Percentiles rank a stretch among this genome's conserved stretches.
These are phyloP conservation scores for Cephalotes varians DNA, from an alignment of 2,888 invertebrate species.

Conservation along the genomic window DNA sequence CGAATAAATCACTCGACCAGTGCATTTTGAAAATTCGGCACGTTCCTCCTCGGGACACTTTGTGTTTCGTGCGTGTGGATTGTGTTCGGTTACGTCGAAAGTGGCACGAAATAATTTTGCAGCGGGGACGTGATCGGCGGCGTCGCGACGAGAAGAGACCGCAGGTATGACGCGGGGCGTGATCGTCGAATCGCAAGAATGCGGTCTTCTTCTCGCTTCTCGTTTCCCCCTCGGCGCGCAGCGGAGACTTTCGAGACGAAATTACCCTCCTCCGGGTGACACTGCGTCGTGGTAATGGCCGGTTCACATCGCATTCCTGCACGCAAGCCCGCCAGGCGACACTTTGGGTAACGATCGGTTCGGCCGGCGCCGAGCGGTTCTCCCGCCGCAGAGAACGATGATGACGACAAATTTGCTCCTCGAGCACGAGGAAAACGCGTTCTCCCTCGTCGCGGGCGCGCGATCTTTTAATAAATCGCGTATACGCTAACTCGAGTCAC, in stretches of 20 bases:
- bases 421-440: conserved; percentile 55
- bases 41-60: not conserved
- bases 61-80: conserved; percentile 25
- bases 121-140: conserved; percentile 61
- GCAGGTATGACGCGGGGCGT: conserved; percentile 37
- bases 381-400: conserved; percentile 51
- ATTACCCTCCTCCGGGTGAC: conserved; percentile 84
- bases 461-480: conserved; percentile 70
- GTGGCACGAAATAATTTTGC: conserved; percentile 79
- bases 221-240: conserved; percentile 30
- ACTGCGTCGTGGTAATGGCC: conserved; percentile 80
- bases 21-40: conserved; percentile 16
- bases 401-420: conserved; percentile 56
- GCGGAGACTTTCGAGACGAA: conserved; percentile 79
- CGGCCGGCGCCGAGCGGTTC: conserved; percentile 49
- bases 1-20: conserved; percentile 4
- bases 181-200: conserved; percentile 65
- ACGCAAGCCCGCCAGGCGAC: conserved; percentile 85
- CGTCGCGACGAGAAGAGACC: conserved; percentile 48
- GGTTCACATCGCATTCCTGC: conserved; percentile 82
- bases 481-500: conserved; percentile 60
- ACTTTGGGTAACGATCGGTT: conserved; percentile 84
- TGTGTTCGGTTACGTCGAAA: conserved; percentile 58
- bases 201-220: conserved; percentile 46
- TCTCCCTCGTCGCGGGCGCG: conserved; percentile 26